Evolutionary conservation across 2,888 invertebrate genomes (phyloP).

Genomic region (Nyleta sp.): DNA sequence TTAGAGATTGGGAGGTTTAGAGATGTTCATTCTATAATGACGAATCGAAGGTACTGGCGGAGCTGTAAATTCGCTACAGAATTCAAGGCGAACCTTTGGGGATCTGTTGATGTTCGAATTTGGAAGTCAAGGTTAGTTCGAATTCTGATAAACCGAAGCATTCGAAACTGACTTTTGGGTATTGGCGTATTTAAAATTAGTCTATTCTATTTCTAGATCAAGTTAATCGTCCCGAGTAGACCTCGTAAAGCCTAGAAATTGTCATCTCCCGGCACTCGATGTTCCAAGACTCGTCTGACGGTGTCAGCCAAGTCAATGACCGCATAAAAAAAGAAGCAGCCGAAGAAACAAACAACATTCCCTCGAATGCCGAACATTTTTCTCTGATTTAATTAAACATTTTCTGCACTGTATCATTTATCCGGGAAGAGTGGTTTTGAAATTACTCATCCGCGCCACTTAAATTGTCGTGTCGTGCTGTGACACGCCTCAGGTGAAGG

Average conservation of each 20-base stretch:
- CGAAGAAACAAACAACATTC: not conserved
- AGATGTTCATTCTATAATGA: too few species aligned
- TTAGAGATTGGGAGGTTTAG: too few species aligned
- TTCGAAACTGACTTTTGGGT: too few species aligned
- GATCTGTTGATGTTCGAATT: too few species aligned
- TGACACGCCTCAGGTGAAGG: slow-evolving; percentile 49
- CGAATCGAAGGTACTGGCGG: too few species aligned
- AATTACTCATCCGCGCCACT: slow-evolving; percentile 20
- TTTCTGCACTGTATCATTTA: slow-evolving; percentile 31
- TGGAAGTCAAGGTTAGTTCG: too few species aligned
- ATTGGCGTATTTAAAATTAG: too few species aligned
- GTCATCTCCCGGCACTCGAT: not conserved
- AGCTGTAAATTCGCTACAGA: too few species aligned
- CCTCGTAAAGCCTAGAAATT: not conserved
- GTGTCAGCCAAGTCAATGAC: slow-evolving; percentile 20
- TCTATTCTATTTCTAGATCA: too few species aligned
- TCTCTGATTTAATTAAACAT: slow-evolving; percentile 18
- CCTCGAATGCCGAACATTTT: slow-evolving; percentile 16
- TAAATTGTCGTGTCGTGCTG: slow-evolving; percentile 32
- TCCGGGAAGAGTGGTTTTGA: slow-evolving; percentile 2
- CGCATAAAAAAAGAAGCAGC: not conserved
- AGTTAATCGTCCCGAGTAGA: too few species aligned
- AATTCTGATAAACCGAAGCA: too few species aligned
- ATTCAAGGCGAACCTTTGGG: too few species aligned
- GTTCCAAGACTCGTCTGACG: not conserved